Evolutionary conservation across 2,113 vertebrate species (phyloP), one percentile per base, ranked within the genome.

Genomic region (Antechinus flavipes): DNA sequence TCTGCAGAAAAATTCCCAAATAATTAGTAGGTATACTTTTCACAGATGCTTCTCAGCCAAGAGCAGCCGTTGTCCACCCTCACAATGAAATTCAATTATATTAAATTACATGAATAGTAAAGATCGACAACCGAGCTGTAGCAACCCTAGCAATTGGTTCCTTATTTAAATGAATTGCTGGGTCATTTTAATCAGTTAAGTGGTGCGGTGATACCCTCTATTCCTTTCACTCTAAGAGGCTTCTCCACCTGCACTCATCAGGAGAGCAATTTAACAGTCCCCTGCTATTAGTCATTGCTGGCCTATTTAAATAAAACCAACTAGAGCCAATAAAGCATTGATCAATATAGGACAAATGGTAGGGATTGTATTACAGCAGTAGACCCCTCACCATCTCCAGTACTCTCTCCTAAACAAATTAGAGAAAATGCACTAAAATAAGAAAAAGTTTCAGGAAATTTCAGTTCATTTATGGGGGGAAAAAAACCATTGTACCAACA

Each of bases 181-280:
- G 97, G 98, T 98, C 97, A 98, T 96, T 99, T 98, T 99, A 99
- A 99, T 98, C 98, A 98, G 97, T 95, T 97, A 97, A 98, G 94
- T 95, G 98, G 97, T 95, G 97, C 94, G 97, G 91, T 92, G 98
- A 96, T 93, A 27, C 97, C 93, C 98, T 97, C 97, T 52, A 2
- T 98, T 97, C 97, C 96, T 92, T 97, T 97, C 23, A 42, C 92
- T 98, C 95, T 54, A 96, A 97, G n/a, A 42, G 68, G 97, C 89
- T 97, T 98, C 96, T 94, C 93, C 97, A 97, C 97, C 97, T 97
- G 96, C 93, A 96, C 93, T 98, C 98, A 97, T 97, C 5, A 11
- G 92, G 98, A 97, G 97, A 96, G 97, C 97, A 98, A 97, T 97
- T 84, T 94, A 92, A 76, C 3, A 54, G 14, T 8, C 54, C 47